Base-by-base conservation (phyloP, 2,113 vertebrate species). In the Dendropsophus ebraccatus region DNA sequence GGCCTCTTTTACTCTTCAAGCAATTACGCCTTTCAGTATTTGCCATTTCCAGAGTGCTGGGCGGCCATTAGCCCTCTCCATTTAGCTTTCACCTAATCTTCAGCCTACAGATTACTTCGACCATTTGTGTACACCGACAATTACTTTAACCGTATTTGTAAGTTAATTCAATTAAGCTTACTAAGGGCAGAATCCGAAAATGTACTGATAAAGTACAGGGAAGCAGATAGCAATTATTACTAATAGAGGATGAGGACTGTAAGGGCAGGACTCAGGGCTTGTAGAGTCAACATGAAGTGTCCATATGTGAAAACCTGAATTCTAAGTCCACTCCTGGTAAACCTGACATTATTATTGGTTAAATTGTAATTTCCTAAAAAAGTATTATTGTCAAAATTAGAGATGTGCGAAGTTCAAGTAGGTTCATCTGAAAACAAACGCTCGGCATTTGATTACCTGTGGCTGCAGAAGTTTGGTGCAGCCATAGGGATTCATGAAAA, bases 1-100 rank as follows among this genome's bases (percentile, higher is more conserved):
- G 6, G 52, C 65, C 84, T 37, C 41, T 56, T 56, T 19, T 70
- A 25, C 75, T 50, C 28, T 54, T 85, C 84, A 85, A 41, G 23
- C 52, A 79, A 85, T 85, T 85, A 85, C 45, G 47, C 60, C 60
- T 85, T 85, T 78, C 83, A 54, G 58, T 50, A 58, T 69, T 69
- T 69, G 28, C 60, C 75, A 70, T 79, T 79, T 41, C 35, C 12
- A 50, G 47, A 75, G 21, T 37, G 83, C 45, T n/a, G 9, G 25
- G 10, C 28, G 79, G 60, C 75, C 58, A 69, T 79, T 85, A 79
- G 47, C 32, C 8, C 19, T 54, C 47, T 23, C 47, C 47, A 41
- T 79, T 70, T 69, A 41, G 47, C 65, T 79, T 69, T 35, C 60
- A 69, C 54, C 32, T 37, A 67, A 60, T 77, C 62, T 69, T 54